Evolutionary conservation across 2,888 invertebrate genomes (phyloP).

Genomic region (Calameuta idolon): DNA sequence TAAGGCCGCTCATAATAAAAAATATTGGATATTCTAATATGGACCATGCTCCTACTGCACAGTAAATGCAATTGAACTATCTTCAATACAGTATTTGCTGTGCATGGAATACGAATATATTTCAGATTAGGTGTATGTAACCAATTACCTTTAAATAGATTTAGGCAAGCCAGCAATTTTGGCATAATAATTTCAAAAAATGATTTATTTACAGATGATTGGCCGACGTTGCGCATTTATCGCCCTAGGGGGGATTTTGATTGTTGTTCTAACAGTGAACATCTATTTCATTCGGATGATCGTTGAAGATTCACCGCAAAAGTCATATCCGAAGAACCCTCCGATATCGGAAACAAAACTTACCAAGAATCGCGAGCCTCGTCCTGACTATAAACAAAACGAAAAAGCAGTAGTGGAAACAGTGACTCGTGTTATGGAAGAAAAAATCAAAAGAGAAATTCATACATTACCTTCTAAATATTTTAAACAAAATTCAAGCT

Average conservation of each 20-base stretch:
- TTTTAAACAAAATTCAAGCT: slow-evolving; percentile 54
- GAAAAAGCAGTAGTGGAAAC: slow-evolving; percentile 32
- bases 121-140: no score
- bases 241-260: slow-evolving; percentile 59
- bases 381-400: slow-evolving; percentile 26
- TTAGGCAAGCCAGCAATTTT: background rate
- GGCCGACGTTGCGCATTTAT: slow-evolving; percentile 59
- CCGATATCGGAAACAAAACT: slow-evolving; percentile 41
- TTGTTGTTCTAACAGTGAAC: slow-evolving; percentile 61
- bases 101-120: no score
- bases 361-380: slow-evolving; percentile 28
- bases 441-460: slow-evolving; percentile 50
- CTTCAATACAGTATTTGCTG: no score
- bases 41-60: background rate
- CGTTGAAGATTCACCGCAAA: slow-evolving; percentile 58
- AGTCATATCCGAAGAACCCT: slow-evolving; percentile 37
- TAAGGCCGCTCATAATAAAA: background rate
- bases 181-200: background rate
- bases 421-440: slow-evolving; percentile 40
- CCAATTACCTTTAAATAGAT: background rate
- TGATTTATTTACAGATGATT: slow-evolving; percentile 57
- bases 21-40: background rate
- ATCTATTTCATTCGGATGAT: slow-evolving; percentile 64
- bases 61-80: no score
- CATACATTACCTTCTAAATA: slow-evolving; percentile 53